Conservation (phyloP, 2,113 vertebrate genomes). For the Rhea pennata region DNA sequence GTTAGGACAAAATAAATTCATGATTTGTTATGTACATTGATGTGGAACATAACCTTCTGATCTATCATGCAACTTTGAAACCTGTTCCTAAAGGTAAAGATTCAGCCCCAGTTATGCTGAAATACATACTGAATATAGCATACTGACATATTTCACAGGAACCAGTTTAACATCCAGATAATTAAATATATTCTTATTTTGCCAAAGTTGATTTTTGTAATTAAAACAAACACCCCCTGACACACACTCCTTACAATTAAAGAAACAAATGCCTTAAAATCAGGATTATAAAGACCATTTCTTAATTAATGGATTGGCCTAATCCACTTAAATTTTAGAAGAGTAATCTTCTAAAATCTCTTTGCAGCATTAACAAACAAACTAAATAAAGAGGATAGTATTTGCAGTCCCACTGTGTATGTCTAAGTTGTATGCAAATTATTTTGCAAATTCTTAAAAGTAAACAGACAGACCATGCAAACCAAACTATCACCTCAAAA, state of each 20-base stretch:
- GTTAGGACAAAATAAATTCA: background rate
- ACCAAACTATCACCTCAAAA: background rate
- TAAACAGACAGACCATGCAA: background rate
- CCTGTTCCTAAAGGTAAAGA: background rate
- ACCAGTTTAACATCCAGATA: background rate
- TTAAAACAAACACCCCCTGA: background rate
- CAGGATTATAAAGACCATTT: background rate
- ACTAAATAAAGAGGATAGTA: background rate
- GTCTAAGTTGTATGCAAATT: background rate
- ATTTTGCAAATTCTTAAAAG: background rate
- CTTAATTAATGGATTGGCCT: background rate
- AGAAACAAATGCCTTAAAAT: background rate
- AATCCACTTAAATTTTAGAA: background rate
- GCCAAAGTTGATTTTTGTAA: background rate
- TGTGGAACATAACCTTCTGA: background rate
- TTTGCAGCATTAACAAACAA: background rate
- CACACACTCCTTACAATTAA: background rate
- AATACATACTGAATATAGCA: too few relatives aligned
- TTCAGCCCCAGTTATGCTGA: background rate
- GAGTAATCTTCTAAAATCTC: background rate
- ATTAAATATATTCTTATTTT: background rate
- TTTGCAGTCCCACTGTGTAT: background rate
- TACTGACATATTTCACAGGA: background rate
- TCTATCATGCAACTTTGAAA: background rate
- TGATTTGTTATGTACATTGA: background rate